Evolutionary conservation across 1,140 invertebrate genomes (phyloP).

Genomic region (Arctopsyche grandis): DNA sequence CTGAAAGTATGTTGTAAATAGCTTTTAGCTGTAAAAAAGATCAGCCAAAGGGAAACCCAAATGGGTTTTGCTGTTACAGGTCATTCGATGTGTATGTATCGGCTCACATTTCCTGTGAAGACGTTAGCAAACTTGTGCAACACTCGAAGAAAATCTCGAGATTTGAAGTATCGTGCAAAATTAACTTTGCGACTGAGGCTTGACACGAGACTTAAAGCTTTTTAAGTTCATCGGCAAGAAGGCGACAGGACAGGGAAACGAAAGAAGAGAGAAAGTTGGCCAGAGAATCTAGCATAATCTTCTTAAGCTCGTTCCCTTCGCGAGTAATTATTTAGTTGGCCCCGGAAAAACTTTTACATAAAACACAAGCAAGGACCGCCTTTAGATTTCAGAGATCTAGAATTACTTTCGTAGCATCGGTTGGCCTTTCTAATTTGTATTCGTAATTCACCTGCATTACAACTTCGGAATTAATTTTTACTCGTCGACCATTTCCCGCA

Average conservation of each 20-base stretch:
- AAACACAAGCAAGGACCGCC: neutral
- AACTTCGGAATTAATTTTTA: neutral
- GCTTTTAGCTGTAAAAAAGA: too few relatives aligned
- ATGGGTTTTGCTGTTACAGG: too few relatives aligned
- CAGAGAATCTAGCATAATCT: constrained; percentile 21
- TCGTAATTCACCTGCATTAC: neutral
- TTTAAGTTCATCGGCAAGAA: constrained; percentile 19
- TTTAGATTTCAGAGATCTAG: neutral
- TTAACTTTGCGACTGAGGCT: constrained; percentile 32
- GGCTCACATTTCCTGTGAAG: neutral
- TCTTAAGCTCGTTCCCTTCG: constrained; percentile 25
- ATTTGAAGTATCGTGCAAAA: constrained; percentile 24
- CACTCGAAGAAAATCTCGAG: constrained; percentile 18
- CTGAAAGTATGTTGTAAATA: too few relatives aligned
- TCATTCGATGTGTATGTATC: neutral
- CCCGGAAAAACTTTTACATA: constrained; percentile 9
- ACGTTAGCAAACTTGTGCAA: constrained; percentile 8
- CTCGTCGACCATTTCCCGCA: too few relatives aligned
- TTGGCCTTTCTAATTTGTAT: too few relatives aligned
- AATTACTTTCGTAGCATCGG: neutral
- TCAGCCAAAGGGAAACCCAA: too few relatives aligned
- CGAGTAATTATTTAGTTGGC: constrained; percentile 35
- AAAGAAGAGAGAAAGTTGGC: neutral
- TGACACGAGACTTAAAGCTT: constrained; percentile 27
- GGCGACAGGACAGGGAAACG: constrained; percentile 15